Percentiles rank a stretch among this genome's conserved stretches.
phyloP scores from a whole-genome alignment of 2,797 vertebrate species.

The Micropoecilia bifurca region DNA sequence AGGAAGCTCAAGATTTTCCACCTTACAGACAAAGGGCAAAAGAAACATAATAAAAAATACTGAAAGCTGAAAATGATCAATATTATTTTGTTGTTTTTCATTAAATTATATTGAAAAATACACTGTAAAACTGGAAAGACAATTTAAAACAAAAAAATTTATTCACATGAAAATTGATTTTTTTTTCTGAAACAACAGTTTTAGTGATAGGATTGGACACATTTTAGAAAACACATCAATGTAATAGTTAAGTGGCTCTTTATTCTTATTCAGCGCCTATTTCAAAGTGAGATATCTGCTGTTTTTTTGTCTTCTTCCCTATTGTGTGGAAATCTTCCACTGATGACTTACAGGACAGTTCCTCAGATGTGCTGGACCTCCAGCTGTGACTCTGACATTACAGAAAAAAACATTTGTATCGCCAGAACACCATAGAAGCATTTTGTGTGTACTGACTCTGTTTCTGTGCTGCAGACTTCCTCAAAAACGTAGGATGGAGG shows the following conservation, averaged over 20 bases:
- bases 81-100: not conserved
- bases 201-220: not conserved
- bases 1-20: not conserved
- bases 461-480: not conserved
- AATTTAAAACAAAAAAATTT: not conserved
- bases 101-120: not conserved
- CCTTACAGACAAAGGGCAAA: not conserved
- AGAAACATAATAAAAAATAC: not conserved
- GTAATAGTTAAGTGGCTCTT: not conserved
- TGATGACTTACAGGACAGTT: not conserved
- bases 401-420: constrained; percentile 4
- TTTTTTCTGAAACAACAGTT: not conserved
- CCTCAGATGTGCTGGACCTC: not conserved
- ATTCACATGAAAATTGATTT: not conserved
- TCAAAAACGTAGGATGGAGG: not conserved
- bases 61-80: not conserved
- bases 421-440: not conserved
- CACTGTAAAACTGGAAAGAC: not conserved
- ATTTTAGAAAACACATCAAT: not conserved
- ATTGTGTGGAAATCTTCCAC: not conserved
- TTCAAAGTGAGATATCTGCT: not conserved
- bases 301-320: not conserved
- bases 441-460: constrained; percentile 10
- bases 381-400: constrained; percentile 5
- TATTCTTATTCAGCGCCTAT: not conserved